A percentile compares a stretch with the other conserved stretches of the same genome.
phyloP scores from a whole-genome alignment of 2,113 vertebrate species.

The Catagonus wagneri region DNA sequence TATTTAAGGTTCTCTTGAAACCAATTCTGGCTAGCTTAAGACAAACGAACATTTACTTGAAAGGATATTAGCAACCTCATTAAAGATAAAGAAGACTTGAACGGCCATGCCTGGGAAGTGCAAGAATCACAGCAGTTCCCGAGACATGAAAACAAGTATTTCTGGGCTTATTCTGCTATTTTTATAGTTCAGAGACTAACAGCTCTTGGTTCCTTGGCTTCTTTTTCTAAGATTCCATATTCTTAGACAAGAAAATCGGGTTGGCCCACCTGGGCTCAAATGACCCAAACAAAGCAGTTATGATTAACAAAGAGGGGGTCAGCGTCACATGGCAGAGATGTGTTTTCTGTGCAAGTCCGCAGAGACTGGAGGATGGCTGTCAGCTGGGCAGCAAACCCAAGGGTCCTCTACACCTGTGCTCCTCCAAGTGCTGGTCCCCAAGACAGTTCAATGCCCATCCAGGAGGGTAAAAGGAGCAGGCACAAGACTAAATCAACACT shows the following conservation, averaged over 20 bases:
- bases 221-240: constrained; percentile 14
- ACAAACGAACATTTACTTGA: constrained; percentile 14
- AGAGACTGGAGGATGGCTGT: neutral
- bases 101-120: neutral
- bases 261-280: neutral
- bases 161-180: neutral
- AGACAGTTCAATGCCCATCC: neutral
- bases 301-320: neutral
- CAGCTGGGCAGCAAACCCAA: neutral
- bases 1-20: constrained; percentile 41
- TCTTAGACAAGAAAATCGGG: constrained; percentile 32
- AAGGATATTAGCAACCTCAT: constrained; percentile 30
- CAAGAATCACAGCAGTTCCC: neutral
- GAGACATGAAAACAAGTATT: constrained; percentile 1
- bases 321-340: neutral
- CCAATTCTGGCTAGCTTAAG: neutral
- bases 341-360: neutral
- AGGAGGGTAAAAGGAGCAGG: neutral
- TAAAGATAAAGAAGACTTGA: constrained; percentile 14
- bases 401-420: neutral
- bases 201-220: constrained; percentile 14
- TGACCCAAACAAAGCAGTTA: neutral
- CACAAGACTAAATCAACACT: neutral
- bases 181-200: neutral
- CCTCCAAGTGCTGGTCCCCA: neutral